These are phyloP conservation scores for Neosalanx taihuensis DNA, from an alignment of 2,797 vertebrate genomes.

Conservation along the genomic window DNA sequence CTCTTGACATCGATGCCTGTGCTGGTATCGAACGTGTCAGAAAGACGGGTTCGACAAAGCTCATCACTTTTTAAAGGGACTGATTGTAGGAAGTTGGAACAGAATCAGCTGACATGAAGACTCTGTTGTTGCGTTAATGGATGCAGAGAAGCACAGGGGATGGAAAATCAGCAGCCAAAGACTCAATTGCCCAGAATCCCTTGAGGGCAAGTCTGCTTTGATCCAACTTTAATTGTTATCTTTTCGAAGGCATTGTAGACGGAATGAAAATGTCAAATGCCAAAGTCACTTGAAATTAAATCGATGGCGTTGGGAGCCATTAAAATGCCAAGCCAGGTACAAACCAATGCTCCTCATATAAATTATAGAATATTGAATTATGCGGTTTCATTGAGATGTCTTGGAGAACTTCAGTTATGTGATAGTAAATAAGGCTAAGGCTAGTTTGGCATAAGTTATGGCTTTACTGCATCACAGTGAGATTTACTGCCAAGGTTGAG, in stretches of 20 bases:
- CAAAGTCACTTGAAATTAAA: slow-evolving; percentile 7
- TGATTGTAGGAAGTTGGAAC: slow-evolving; percentile 9
- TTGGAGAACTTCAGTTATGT: not conserved
- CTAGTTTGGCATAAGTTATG: not conserved
- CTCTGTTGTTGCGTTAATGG: not conserved
- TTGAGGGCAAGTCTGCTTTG: slow-evolving; percentile 3
- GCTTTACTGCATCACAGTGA: not conserved
- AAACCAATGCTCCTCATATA: too few species aligned
- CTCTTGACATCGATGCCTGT: slow-evolving; percentile 6
- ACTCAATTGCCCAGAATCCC: slow-evolving; percentile 31
- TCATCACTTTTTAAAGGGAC: slow-evolving; percentile 7
- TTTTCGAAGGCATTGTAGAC: slow-evolving; percentile 21
- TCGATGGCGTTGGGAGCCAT: slow-evolving; percentile 23
- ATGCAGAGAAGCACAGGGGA: not conserved
- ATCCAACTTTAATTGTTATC: slow-evolving; percentile 26
- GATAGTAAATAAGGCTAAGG: not conserved
- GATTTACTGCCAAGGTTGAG: not conserved
- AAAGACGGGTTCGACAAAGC: not conserved
- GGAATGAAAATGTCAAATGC: slow-evolving; percentile 7
- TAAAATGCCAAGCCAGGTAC: slow-evolving; percentile 31
- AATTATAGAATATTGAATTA: not conserved
- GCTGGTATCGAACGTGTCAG: not conserved
- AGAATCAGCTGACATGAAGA: not conserved
- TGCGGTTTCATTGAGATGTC: not conserved
- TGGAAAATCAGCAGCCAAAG: slow-evolving; percentile 30